Evolutionary conservation across 1,140 invertebrate genomes (phyloP), one percentile per base, ranked within the genome.

Genomic region (Drosophila paulistorum): DNA sequence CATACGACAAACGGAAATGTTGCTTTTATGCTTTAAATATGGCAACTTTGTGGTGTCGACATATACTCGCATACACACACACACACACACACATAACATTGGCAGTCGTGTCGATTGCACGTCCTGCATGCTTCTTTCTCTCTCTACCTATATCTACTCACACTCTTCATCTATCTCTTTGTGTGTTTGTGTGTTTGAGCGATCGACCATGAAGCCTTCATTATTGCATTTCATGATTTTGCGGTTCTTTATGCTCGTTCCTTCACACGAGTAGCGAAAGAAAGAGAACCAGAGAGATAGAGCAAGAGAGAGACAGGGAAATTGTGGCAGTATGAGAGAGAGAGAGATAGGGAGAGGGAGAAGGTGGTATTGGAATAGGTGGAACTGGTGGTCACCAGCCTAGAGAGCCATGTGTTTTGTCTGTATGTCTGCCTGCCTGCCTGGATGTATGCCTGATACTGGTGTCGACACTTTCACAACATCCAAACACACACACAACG

Each of bases 1-100:
- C 83, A 83, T 89, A 77, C 84, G 84, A 89, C 84, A 89, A 89
- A 89, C 84, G 84, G 84, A 89, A 89, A 89, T 89, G 84, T 89
- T 89, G 84, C 84, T 89, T 89, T 89, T 89, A 89, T 89, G 84
- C 84, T 89, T 89, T 89, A 89, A 89, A 89, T 89, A 89, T 89
- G 84, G 84, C 84, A 89, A 89, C 84, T 89, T 89, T 89, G 84
- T 89, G 84, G 84, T 89, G 80, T 70, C 77, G 70, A 74, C 68
- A 72, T 45, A 75, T 70, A 73, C 69, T 66, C 33, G 1, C 48
- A 51, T 3, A n/a, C 26, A 65, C 48, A 71, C 67, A 58, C 68
- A 69, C 58, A 64, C 58, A 63, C 37, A 65, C 63, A 64, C 57
- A 65, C 14, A 39, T 60, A 10, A 17, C 65, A 77, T 63, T 63